Evolutionary conservation across 2,797 vertebrate species (phyloP).

Genomic region (Graptemys geographica): DNA sequence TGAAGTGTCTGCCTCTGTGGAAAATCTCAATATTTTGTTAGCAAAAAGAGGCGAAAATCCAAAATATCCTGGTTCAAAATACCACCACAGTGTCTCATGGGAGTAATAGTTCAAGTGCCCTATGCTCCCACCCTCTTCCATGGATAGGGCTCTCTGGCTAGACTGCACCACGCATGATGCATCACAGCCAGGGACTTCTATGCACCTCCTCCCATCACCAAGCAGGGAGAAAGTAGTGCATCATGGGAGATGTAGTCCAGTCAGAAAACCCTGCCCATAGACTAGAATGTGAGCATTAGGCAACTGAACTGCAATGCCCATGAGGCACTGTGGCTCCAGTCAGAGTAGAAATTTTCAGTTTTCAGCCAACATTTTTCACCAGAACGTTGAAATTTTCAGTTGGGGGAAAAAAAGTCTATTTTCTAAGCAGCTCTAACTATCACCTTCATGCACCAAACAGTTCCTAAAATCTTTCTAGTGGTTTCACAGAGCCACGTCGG

Average conservation of each 20-base stretch:
- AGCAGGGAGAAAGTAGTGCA: background rate
- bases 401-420: background rate
- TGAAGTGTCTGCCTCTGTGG: background rate
- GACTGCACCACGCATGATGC: background rate
- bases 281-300: background rate
- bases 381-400: background rate
- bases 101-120: no score
- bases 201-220: background rate
- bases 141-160: background rate
- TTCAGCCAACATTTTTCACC: background rate
- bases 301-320: background rate
- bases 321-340: background rate
- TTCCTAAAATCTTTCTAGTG: background rate
- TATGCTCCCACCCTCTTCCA: background rate
- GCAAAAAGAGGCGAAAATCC: background rate
- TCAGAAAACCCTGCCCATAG: background rate
- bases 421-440: background rate
- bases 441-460: background rate
- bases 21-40: background rate
- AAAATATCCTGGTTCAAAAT: background rate
- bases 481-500: background rate
- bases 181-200: background rate
- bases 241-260: background rate
- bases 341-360: background rate
- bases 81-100: background rate